Evolutionary conservation across 2,113 vertebrate genomes (phyloP).

Genomic region (Steatornis caripensis): DNA sequence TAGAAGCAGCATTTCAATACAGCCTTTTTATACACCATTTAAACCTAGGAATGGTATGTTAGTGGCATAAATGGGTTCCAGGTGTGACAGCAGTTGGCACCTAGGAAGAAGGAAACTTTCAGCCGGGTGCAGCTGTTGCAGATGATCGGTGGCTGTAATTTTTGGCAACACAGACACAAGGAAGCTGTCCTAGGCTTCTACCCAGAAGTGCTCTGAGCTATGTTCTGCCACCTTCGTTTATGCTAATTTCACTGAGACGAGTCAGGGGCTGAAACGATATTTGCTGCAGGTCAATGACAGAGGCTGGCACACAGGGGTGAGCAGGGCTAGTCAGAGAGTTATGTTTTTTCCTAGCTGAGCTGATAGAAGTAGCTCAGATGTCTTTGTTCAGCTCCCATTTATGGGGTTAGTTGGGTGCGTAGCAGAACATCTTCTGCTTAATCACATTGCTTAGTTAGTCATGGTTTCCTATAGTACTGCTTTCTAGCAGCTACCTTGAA

Average conservation of each 20-base stretch:
- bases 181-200: background rate
- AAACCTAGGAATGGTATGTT: background rate
- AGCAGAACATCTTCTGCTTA: background rate
- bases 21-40: background rate
- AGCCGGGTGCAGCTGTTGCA: background rate
- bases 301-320: fast-evolving
- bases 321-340: background rate
- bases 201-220: background rate
- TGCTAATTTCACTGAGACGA: background rate
- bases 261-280: background rate
- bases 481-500: background rate
- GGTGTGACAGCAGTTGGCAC: background rate
- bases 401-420: background rate
- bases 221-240: background rate
- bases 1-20: background rate
- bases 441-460: background rate
- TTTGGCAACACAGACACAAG: background rate
- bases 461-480: background rate
- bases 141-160: background rate
- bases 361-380: background rate
- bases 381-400: background rate
- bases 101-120: background rate
- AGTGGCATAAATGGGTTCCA: background rate
- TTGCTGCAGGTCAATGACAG: background rate
- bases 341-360: background rate